Percentiles rank a stretch among this genome's conserved stretches.
Conservation (phyloP, 2,888 invertebrate species). For the Drosophila acutilabella region DNA sequence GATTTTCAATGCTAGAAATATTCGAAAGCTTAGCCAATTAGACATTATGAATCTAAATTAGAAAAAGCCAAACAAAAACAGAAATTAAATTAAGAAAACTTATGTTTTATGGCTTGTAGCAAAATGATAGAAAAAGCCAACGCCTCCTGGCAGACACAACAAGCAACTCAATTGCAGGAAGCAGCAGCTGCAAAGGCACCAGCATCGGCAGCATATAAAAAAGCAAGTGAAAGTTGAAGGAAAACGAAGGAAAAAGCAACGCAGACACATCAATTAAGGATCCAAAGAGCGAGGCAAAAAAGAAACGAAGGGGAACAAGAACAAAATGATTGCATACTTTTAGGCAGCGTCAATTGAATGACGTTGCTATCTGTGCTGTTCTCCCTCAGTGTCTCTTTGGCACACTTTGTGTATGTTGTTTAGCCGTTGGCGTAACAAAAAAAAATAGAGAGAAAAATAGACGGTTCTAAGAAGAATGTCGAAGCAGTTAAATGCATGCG, state of each 20-base stretch:
- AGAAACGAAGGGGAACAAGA: neutral
- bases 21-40: too few species aligned
- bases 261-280: slow-evolving; percentile 74
- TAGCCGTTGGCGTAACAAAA: slow-evolving; percentile 3
- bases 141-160: neutral
- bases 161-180: neutral
- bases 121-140: neutral
- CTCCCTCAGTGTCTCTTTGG: neutral
- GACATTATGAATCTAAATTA: too few species aligned
- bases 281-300: neutral
- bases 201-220: neutral
- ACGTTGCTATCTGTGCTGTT: neutral
- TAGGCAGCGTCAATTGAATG: slow-evolving; percentile 51
- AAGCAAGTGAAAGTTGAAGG: slow-evolving; percentile 4
- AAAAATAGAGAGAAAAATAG: slow-evolving; percentile 4
- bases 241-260: slow-evolving; percentile 33
- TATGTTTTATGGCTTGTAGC: neutral
- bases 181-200: neutral
- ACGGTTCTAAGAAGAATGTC: slow-evolving; percentile 17
- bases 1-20: too few species aligned
- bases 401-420: neutral
- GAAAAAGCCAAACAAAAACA: too few species aligned
- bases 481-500: slow-evolving; percentile 42
- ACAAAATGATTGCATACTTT: slow-evolving; percentile 22
- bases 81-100: neutral